Conservation (phyloP, 2,888 invertebrate species). For the Nymphalis polychloros region DNA sequence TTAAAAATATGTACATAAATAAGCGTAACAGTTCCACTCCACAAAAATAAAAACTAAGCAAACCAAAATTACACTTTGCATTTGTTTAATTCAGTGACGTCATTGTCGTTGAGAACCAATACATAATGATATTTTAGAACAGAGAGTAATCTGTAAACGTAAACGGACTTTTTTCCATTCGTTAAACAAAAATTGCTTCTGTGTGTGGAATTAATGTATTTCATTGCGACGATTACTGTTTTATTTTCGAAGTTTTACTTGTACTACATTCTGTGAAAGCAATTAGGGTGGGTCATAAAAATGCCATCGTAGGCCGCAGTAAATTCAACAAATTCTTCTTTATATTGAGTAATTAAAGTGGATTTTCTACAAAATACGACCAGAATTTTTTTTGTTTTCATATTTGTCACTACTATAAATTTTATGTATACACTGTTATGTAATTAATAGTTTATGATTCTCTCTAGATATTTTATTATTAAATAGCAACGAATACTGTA, state of each 20-base stretch:
- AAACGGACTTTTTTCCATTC: conserved; percentile 16
- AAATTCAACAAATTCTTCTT: conserved; percentile 34
- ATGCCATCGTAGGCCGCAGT: conserved; percentile 30
- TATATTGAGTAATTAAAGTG: conserved; percentile 37
- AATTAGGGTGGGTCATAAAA: conserved; percentile 33
- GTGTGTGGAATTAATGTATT: conserved; percentile 27
- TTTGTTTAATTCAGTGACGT: too few species aligned
- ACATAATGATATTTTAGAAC: not conserved
- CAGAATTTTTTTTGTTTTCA: conserved; percentile 7
- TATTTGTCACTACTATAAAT: not conserved
- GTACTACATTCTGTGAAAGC: conserved; percentile 36
- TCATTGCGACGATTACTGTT: conserved; percentile 25
- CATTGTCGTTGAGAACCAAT: too few species aligned
- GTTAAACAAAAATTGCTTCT: conserved; percentile 27
- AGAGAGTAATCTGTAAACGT: too few species aligned
- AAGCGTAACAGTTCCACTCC: too few species aligned
- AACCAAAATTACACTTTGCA: too few species aligned
- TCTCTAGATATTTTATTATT: too few species aligned
- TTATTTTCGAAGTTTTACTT: conserved; percentile 32
- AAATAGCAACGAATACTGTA: too few species aligned
- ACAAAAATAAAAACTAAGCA: too few species aligned
- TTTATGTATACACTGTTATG: too few species aligned
- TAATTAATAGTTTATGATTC: too few species aligned
- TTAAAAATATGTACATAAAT: too few species aligned
- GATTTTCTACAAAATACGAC: conserved; percentile 15